Evolutionary conservation across 2,888 invertebrate species (phyloP).

Genomic region (Sarcophaga variegata): DNA sequence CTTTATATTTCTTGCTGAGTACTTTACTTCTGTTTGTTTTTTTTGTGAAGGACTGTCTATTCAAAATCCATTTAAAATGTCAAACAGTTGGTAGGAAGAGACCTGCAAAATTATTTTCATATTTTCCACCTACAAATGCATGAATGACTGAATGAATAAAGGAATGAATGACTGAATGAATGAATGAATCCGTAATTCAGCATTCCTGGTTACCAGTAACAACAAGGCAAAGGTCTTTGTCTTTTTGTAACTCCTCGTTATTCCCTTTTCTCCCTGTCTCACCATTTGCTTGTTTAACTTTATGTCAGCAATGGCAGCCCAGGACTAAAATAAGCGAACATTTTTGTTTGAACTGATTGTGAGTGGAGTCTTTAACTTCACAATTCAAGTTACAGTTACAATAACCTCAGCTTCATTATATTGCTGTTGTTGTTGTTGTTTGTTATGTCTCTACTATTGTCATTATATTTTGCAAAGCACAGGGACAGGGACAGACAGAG

Average conservation of each 20-base stretch:
- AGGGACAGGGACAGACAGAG: neutral
- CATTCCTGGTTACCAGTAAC: constrained; percentile 7
- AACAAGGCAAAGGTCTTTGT: constrained; percentile 58
- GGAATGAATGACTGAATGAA: neutral
- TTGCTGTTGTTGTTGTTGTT: neutral
- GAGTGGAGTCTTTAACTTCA: constrained; percentile 46
- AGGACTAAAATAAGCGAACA: neutral
- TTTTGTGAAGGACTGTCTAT: neutral
- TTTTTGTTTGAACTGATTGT: constrained; percentile 43
- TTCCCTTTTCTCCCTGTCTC: neutral
- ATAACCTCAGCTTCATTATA: neutral
- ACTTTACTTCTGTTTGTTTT: neutral
- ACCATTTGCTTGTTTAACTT: too few species aligned
- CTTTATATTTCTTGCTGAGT: neutral
- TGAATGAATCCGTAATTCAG: constrained; percentile 10
- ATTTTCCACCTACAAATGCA: constrained; percentile 37
- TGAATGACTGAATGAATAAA: neutral
- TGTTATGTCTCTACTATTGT: neutral
- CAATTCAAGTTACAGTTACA: constrained; percentile 9
- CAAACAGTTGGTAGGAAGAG: constrained; percentile 4
- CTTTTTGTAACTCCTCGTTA: neutral
- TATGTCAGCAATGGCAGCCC: neutral
- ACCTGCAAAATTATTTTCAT: constrained; percentile 33
- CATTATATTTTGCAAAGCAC: neutral
- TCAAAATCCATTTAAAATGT: constrained; percentile 52